A percentile compares a stretch with the other conserved stretches of the same genome.
Evolutionary conservation across 2,113 vertebrate genomes (phyloP).

Genomic region (Nematolebias whitei): DNA sequence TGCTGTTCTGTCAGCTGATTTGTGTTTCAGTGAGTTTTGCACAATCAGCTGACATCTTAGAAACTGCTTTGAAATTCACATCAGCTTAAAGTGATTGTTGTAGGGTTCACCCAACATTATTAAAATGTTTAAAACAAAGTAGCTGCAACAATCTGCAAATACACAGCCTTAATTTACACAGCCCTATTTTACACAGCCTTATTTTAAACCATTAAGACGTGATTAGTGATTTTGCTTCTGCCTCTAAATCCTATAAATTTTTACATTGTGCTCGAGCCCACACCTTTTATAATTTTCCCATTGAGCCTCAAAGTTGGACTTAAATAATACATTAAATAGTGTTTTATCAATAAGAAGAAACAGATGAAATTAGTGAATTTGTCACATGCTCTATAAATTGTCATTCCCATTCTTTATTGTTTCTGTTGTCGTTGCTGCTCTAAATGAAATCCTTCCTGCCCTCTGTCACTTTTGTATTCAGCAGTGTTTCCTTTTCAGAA

Average conservation of each 20-base stretch:
- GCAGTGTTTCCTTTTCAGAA: slow-evolving; percentile 39
- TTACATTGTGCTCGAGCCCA: background rate
- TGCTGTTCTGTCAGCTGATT: slow-evolving; percentile 2
- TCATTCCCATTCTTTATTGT: slow-evolving; percentile 16
- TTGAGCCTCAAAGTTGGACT: too few species aligned
- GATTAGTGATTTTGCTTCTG: background rate
- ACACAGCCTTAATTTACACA: too few species aligned
- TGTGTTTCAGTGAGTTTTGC: background rate
- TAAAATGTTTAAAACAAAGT: slow-evolving; percentile 16
- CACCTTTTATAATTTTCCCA: too few species aligned
- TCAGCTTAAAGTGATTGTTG: slow-evolving; percentile 11
- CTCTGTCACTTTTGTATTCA: slow-evolving; percentile 45
- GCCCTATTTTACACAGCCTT: background rate
- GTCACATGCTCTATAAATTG: background rate
- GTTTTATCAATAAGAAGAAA: too few species aligned
- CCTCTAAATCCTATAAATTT: background rate
- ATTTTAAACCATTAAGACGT: slow-evolving; percentile 7
- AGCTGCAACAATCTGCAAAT: background rate
- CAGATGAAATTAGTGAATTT: too few species aligned
- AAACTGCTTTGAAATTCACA: slow-evolving; percentile 9
- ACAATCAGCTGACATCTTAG: slow-evolving; percentile 13
- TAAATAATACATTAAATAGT: too few species aligned
- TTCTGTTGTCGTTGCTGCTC: slow-evolving; percentile 18
- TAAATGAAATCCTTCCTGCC: slow-evolving; percentile 43
- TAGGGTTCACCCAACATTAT: background rate